Evolutionary conservation across 2,797 vertebrate species (phyloP), one percentile per base, ranked within the genome.

Genomic region (Poecilia picta): DNA sequence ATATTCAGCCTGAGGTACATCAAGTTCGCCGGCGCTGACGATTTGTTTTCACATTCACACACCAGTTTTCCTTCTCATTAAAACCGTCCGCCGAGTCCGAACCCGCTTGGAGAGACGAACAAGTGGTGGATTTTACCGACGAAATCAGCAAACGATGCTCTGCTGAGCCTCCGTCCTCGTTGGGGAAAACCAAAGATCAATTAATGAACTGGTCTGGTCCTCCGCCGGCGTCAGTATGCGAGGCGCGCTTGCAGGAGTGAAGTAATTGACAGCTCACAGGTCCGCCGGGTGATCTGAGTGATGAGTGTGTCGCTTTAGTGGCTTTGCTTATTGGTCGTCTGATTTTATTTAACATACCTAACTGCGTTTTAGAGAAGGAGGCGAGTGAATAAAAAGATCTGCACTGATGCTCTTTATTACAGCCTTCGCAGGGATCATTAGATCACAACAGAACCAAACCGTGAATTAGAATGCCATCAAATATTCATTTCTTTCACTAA

Each of bases 121-220:
- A 78, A 74, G 79, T 46, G 53, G 18, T 73, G 33, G 72, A 46
- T 55, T 80, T 88, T 84, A 89, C 66, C 76, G 75, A 62, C n/a
- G 77, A 53, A 76, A 68, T 4, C 20, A n/a, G 47, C 68, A 76
- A 73, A 90, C 87, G 84, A 81, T 47, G 75, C 88, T 84, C 87
- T 88, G 90, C 92, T 66, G 89, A 94, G 89, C 82, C 68, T 76
- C 36, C 43, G 46, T 62, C 73, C 78, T 87, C 89, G 43, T 46
- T 2, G 49, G 90, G 86, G 91, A 87, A 91, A 83, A 77, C 85
- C 78, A 74, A 84, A 39, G 88, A 94, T 94, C 93, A 91, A 92
- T 94, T 95, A 93, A 96, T 95, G 90, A 93, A 95, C 90, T 93
- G 74, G 74, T 79, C 71, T n/a, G 36, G 75, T 85, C 87, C 82